Conservation (phyloP, 1,140 invertebrate genomes). For the Telenomus remus region DNA sequence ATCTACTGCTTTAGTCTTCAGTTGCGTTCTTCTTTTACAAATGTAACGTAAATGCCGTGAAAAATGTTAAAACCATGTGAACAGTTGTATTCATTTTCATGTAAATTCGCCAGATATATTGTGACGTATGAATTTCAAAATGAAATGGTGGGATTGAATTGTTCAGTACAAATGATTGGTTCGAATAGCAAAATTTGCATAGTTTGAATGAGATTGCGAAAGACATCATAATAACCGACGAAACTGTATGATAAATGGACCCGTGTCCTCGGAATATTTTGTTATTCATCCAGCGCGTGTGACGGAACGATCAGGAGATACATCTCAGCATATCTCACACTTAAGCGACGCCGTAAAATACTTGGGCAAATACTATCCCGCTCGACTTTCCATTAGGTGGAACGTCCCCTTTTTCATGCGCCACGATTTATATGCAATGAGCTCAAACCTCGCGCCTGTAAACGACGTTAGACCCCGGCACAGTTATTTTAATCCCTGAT, state of each 20-base stretch:
- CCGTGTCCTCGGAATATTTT: constrained; percentile 24
- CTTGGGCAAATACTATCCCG: constrained; percentile 44
- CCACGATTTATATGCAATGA: constrained; percentile 58
- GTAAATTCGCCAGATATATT: no score
- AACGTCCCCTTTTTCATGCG: constrained; percentile 33
- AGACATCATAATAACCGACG: constrained; percentile 9
- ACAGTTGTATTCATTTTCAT: no score
- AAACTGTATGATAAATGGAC: constrained; percentile 26
- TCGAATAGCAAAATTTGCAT: no score
- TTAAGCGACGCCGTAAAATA: constrained; percentile 43
- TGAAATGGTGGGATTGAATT: no score
- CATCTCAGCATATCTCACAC: constrained; percentile 37
- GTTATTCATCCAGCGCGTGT: constrained; percentile 34
- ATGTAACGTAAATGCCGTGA: no score
- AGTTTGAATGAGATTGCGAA: neutral
- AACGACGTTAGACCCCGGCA: constrained; percentile 33
- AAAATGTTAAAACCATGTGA: no score
- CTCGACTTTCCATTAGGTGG: constrained; percentile 54
- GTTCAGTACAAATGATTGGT: no score
- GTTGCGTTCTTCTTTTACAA: no score
- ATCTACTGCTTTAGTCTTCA: no score
- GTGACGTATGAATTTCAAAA: no score
- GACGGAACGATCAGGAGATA: constrained; percentile 38
- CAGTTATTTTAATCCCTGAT: constrained; percentile 39
- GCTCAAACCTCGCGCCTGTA: constrained; percentile 42